Evolutionary conservation across 2,797 vertebrate species (phyloP).

Genomic region (Tympanoctomys barrerae): DNA sequence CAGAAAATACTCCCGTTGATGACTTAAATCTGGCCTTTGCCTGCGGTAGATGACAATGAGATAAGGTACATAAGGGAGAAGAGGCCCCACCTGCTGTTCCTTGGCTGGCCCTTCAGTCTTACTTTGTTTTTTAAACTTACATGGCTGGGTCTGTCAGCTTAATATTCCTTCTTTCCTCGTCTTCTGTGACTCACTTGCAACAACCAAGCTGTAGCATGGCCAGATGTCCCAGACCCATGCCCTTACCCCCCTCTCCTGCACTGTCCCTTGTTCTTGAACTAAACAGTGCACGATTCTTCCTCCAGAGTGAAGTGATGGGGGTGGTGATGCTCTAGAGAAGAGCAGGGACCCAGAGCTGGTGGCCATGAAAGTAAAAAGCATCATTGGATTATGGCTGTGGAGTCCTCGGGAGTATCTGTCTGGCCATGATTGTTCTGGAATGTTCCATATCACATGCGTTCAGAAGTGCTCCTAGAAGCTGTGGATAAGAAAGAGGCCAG

Average conservation of each 20-base stretch:
- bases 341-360: neutral
- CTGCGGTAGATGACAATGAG: neutral
- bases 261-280: neutral
- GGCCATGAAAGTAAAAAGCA: neutral
- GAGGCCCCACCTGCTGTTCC: neutral
- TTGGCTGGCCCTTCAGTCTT: neutral
- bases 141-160: neutral
- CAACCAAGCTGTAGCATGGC: neutral
- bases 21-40: neutral
- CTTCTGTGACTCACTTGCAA: neutral
- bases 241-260: neutral
- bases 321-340: neutral
- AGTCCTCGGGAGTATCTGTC: neutral
- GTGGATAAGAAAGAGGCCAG: neutral
- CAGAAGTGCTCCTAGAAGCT: neutral
- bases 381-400: neutral
- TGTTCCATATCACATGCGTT: neutral
- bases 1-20: neutral
- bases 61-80: neutral
- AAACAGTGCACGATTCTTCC: neutral
- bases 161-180: neutral
- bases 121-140: neutral
- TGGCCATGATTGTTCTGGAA: accelerated
- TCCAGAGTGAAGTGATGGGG: neutral
- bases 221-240: neutral